A percentile compares a stretch with the other conserved stretches of the same genome.
Conservation (phyloP, 2,888 invertebrate species). For the Phyllotreta cruciferae region DNA sequence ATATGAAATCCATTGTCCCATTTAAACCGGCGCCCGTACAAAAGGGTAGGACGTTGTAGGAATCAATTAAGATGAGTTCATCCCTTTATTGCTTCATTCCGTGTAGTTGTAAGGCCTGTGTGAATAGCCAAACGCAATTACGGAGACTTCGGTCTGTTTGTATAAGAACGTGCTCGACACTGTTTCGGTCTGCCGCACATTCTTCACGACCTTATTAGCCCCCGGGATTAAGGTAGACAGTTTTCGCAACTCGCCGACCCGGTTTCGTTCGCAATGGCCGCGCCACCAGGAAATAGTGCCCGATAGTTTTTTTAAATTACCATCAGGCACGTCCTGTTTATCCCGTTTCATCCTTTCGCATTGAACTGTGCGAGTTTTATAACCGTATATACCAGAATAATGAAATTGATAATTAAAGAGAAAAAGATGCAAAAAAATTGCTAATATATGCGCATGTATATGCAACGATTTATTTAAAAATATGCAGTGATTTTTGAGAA, state of each 20-base stretch:
- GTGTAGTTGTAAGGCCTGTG: conserved; percentile 39
- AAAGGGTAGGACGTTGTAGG: neutral
- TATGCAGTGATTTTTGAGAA: too few relatives aligned
- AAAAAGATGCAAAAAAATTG: too few relatives aligned
- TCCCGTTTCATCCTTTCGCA: too few relatives aligned
- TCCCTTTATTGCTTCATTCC: conserved; percentile 19
- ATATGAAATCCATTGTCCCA: too few relatives aligned
- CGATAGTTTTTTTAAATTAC: too few relatives aligned
- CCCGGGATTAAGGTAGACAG: conserved; percentile 42
- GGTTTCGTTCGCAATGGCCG: conserved; percentile 1
- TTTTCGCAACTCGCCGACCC: conserved; percentile 33
- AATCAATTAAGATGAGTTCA: conserved; percentile 16
- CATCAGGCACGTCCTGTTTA: too few relatives aligned
- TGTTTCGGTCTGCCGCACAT: conserved; percentile 42
- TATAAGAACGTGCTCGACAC: conserved; percentile 48
- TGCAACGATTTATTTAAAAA: too few relatives aligned
- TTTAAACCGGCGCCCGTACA: too few relatives aligned
- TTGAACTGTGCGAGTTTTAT: too few relatives aligned
- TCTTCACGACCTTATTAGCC: conserved; percentile 41
- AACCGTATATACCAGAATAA: too few relatives aligned
- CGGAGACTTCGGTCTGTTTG: conserved; percentile 53
- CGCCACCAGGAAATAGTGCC: neutral
- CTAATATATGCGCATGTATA: too few relatives aligned
- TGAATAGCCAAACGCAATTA: conserved; percentile 57
- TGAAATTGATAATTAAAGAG: too few relatives aligned